phyloP scores from a whole-genome alignment of 2,888 invertebrate genomes.

The Parnassius glacialis region DNA sequence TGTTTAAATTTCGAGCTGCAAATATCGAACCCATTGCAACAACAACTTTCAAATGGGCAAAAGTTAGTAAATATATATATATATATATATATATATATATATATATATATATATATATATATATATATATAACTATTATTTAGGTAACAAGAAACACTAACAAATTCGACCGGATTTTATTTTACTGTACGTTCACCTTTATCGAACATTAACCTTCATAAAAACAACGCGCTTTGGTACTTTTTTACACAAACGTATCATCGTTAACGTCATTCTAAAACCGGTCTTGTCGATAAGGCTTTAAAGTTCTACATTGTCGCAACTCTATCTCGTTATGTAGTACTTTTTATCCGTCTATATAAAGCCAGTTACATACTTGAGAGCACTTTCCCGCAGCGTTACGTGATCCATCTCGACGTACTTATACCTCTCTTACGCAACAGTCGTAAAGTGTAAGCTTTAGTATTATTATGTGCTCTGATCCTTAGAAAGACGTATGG shows the following conservation, averaged over 20 bases:
- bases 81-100: too few species aligned
- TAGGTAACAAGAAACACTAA: too few species aligned
- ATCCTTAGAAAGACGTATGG: background rate
- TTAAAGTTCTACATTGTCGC: background rate
- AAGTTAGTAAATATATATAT: too few species aligned
- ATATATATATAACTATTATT: too few species aligned
- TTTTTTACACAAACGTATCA: background rate
- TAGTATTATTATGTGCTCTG: background rate
- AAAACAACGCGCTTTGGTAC: constrained; percentile 7
- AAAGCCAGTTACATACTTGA: constrained; percentile 35
- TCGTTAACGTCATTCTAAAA: background rate
- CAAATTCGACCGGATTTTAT: too few species aligned
- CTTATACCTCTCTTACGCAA: constrained; percentile 12
- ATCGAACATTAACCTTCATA: constrained; percentile 20
- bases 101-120: too few species aligned
- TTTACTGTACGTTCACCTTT: constrained; percentile 3
- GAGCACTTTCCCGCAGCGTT: constrained; percentile 36
- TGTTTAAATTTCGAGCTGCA: too few species aligned
- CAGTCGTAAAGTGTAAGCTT: background rate
- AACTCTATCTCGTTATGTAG: background rate
- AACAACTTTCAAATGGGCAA: too few species aligned
- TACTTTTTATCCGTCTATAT: constrained; percentile 29
- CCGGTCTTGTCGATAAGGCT: background rate
- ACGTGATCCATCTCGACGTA: constrained; percentile 23
- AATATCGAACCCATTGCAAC: too few species aligned